These are phyloP conservation scores for Ctenopoma kingsleyae DNA, from an alignment of 2,797 vertebrate species.

Conservation along the genomic window DNA sequence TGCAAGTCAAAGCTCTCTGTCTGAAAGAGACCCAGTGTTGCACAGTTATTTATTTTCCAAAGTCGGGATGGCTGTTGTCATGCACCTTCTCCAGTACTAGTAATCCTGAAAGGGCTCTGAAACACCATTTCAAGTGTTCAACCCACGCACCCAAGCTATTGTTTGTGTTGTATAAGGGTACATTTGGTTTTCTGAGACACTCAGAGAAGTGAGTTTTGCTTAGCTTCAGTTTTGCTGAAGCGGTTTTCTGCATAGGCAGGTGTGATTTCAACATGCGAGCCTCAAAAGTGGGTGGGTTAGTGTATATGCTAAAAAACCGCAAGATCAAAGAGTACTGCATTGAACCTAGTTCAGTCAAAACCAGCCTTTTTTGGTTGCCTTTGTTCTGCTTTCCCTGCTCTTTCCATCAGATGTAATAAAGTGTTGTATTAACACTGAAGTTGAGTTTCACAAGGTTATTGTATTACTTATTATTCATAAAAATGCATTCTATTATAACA, in stretches of 20 bases:
- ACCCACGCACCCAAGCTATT: conserved; percentile 60
- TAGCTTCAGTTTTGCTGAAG: conserved; percentile 67
- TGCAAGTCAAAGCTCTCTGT: conserved; percentile 57
- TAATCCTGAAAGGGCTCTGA: conserved; percentile 28
- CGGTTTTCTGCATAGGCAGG: conserved; percentile 74
- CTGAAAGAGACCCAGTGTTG: conserved; percentile 71
- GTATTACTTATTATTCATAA: conserved; percentile 29
- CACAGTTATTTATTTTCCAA: conserved; percentile 52
- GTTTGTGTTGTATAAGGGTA: conserved; percentile 57
- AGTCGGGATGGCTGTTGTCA: conserved; percentile 50
- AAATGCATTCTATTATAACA: conserved; percentile 12
- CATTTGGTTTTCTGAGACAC: conserved; percentile 59
- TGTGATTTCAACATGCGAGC: conserved; percentile 75
- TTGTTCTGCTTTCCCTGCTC: conserved; percentile 59
- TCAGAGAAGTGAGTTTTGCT: conserved; percentile 58
- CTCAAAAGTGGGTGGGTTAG: conserved; percentile 70
- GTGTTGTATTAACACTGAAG: conserved; percentile 19
- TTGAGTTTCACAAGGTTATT: conserved; percentile 29
- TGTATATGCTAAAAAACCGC: conserved; percentile 70
- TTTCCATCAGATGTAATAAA: conserved; percentile 44
- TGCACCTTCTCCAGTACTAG: conserved; percentile 51
- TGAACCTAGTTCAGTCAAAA: conserved; percentile 72
- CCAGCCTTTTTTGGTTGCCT: conserved; percentile 35
- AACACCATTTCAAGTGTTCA: conserved; percentile 49
- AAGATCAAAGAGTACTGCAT: conserved; percentile 75